Evolutionary conservation across 2,888 invertebrate genomes (phyloP), one percentile per base, ranked within the genome.

Genomic region (Lasius fuliginosus): DNA sequence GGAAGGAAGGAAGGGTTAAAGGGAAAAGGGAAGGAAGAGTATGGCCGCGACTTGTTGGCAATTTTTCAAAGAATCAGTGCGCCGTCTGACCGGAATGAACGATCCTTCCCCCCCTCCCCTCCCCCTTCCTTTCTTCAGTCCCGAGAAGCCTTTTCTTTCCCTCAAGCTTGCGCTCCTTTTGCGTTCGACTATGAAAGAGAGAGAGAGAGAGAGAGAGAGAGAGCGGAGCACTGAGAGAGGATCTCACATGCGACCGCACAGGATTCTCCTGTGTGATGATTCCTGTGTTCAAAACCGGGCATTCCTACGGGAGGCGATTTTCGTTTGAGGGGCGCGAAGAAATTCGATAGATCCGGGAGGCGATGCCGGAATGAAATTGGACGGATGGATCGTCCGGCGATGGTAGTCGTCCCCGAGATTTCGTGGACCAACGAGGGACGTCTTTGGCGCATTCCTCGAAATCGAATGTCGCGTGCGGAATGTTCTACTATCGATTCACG

Each of bases 41-140:
- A 88, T 73, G 71, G 79, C 77, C 65, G 82, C 74, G 86, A 87
- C 86, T 92, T 91, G 92, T 92, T 93, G 93, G 93, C 93, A 92
- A 92, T 92, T 93, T 93, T 92, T 93, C 93, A 93, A 92, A 89
- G 93, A 93, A 93, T 93, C 93, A 93, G 90, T 90, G 91, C 89
- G 87, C 88, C 89, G 90, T 92, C 92, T 91, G 92, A 92, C 92
- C 93, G 91, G 93, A 93, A 92, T 90, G 93, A 90, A 92, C 90
- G 88, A 81, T 56, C 81, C 71, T 69, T 4, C 4, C 0, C 1
- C 4, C 4, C 4, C 33, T 33, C 33, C 36, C 36, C 67, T 27
- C 71, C 83, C 62, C 53, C 71, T 81, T n/a, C 36, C 5, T 49
- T 8, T 1, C 8, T 8, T 49, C n/a, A n/a, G 65, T 53, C 60